phyloP scores from a whole-genome alignment of 1,140 invertebrate genomes.

The Neelides sp. region DNA sequence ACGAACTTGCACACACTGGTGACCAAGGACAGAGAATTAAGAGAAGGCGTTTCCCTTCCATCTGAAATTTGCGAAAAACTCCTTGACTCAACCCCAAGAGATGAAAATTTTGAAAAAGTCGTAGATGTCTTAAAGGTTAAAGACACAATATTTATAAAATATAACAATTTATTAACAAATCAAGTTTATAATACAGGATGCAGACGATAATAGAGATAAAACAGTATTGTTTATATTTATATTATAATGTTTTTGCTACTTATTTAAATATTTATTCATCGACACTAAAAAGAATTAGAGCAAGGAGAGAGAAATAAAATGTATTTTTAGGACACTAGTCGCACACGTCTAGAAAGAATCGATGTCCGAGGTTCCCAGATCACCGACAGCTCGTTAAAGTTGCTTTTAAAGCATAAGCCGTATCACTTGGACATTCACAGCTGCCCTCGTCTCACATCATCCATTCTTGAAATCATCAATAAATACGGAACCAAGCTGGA shows the following conservation, averaged over 20 bases:
- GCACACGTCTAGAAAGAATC: slow-evolving; percentile 55
- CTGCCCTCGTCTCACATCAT: slow-evolving; percentile 50
- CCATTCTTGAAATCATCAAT: slow-evolving; percentile 47
- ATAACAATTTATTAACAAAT: no score
- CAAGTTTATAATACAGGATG: background rate
- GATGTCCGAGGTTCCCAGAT: slow-evolving; percentile 55
- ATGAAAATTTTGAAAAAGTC: slow-evolving; percentile 15
- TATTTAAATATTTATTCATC: background rate
- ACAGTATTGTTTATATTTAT: background rate
- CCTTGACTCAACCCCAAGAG: slow-evolving; percentile 42
- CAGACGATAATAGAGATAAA: background rate
- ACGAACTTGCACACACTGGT: slow-evolving; percentile 17
- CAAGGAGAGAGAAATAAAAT: slow-evolving; percentile 51
- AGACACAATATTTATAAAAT: no score
- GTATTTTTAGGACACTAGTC: slow-evolving; percentile 52
- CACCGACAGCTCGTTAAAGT: slow-evolving; percentile 51
- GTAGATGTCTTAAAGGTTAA: slow-evolving; percentile 21
- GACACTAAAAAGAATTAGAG: slow-evolving; percentile 40
- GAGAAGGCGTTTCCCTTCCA: slow-evolving; percentile 46
- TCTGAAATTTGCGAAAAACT: slow-evolving; percentile 58
- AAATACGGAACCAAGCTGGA: slow-evolving; percentile 34
- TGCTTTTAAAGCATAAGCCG: slow-evolving; percentile 55
- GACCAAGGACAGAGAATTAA: slow-evolving; percentile 31
- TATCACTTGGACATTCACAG: slow-evolving; percentile 57
- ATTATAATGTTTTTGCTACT: background rate